Conservation (phyloP, 2,888 invertebrate species). For the Scelioninae gen. 1 region DNA sequence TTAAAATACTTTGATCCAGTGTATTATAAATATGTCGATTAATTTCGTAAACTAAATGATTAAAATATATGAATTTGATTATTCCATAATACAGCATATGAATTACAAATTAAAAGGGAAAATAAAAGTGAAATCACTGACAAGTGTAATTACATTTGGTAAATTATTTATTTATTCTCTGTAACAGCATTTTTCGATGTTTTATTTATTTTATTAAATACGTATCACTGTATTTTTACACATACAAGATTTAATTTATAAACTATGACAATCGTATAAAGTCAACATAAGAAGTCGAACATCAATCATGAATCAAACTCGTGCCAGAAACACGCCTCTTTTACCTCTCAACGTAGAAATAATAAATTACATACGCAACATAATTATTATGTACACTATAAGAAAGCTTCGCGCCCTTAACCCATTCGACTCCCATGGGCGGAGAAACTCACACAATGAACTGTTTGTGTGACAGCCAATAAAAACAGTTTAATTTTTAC, state of each 20-base stretch:
- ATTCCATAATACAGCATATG: too few relatives aligned
- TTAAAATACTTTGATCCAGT: too few relatives aligned
- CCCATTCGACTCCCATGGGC: too few relatives aligned
- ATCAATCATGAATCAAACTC: conserved; percentile 6
- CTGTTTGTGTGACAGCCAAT: too few relatives aligned
- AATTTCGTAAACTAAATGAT: too few relatives aligned
- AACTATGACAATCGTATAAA: conserved; percentile 43
- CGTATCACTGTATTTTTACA: conserved; percentile 39
- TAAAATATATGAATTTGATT: too few relatives aligned
- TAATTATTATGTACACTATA: conserved; percentile 43
- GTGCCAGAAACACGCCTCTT: too few relatives aligned
- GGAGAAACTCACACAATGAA: too few relatives aligned
- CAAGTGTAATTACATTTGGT: conserved; percentile 17
- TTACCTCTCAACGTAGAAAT: conserved; percentile 11
- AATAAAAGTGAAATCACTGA: too few relatives aligned
- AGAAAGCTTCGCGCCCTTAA: conserved; percentile 6
- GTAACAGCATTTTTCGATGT: conserved; percentile 50
- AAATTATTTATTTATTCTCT: conserved; percentile 41
- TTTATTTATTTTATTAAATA: conserved; percentile 53
- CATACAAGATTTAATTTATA: conserved; percentile 41
- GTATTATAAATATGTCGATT: too few relatives aligned
- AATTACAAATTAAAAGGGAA: too few relatives aligned
- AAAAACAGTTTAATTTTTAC: too few relatives aligned
- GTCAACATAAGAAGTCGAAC: conserved; percentile 14
- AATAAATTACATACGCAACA: conserved; percentile 23